Base-by-base conservation (phyloP, 2,888 invertebrate species). In the Campoletis raptor region DNA sequence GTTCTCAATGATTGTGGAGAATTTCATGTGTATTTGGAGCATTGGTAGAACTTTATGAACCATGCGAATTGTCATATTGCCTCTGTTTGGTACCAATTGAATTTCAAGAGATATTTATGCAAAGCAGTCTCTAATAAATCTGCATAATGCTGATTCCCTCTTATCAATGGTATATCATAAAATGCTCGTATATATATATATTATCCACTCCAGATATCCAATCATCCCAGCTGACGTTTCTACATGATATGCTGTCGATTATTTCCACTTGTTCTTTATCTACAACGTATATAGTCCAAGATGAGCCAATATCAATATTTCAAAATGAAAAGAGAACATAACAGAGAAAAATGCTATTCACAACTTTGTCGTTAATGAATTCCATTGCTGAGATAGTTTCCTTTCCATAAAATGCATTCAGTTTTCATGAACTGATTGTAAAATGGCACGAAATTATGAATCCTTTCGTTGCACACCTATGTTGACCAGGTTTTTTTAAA, bases 101-200 rank as follows among this genome's bases (percentile, higher is more conserved):
- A 78, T 81, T 67, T 73, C 78, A 57, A 48, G 40, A 61, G 45
- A 69, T 67, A 48, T 37, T 52, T 36, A 69, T 73, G 82, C 82
- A 74, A 76, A 79, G 52, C 48, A 21, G 48, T 24, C 12, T 57
- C 37, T 54, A 45, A 36, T 76, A 9, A 21, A 85, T 81, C 67
- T 78, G 30, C 77, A 85, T 73, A 61, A 79, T 69, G 66, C 24
- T 78, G 73, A 78, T 72, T 57, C 48, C 36, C 12, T n/a, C 54
- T 57, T 40, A 45, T 54, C 54, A 24, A 10, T 57, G 57, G 54
- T 30, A 42, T 42, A 64, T 45, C 30, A 30, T 42, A 45, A 64
- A 57, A 74, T 74, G 7, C 10, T 7, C 54, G n/a, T 37, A 74
- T 52, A 21, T 30, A 30, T 30, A 30, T 30, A 30, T 30, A 30